These are phyloP conservation scores for Choloepus didactylus DNA, from an alignment of 2,797 vertebrate species.

Conservation along the genomic window DNA sequence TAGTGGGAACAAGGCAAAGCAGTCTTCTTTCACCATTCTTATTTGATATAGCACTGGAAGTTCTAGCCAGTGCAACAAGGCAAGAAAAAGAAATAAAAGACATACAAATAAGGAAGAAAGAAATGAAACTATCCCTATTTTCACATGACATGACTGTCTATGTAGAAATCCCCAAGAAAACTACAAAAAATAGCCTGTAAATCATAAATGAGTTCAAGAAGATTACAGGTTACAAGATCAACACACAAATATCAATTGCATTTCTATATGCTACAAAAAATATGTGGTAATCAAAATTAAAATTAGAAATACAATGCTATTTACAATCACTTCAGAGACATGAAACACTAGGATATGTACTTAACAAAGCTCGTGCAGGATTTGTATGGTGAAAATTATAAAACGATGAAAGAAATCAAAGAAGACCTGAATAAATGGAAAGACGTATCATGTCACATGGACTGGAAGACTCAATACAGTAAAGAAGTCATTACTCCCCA, in stretches of 20 bases:
- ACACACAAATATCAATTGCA: neutral
- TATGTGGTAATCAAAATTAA: neutral
- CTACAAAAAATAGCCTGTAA: neutral
- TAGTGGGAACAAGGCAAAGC: neutral
- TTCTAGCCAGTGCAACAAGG: neutral
- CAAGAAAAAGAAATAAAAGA: constrained; percentile 19
- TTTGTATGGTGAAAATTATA: neutral
- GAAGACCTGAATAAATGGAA: neutral
- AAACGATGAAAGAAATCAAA: neutral
- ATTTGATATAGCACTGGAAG: neutral
- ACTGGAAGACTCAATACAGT: neutral
- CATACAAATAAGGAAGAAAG: neutral
- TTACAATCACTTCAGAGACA: constrained; percentile 9
- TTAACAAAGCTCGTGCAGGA: neutral
- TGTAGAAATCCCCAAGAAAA: neutral
- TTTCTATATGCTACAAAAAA: constrained; percentile 14
- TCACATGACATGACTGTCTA: neutral
- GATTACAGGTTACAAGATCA: neutral
- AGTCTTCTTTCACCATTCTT: neutral
- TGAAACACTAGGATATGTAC: neutral
- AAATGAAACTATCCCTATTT: neutral
- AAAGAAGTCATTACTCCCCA: neutral
- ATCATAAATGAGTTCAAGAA: constrained; percentile 35
- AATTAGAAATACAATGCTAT: neutral
- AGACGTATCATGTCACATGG: neutral